Conservation (phyloP, 1,140 invertebrate genomes). For the Ostrea edulis region DNA sequence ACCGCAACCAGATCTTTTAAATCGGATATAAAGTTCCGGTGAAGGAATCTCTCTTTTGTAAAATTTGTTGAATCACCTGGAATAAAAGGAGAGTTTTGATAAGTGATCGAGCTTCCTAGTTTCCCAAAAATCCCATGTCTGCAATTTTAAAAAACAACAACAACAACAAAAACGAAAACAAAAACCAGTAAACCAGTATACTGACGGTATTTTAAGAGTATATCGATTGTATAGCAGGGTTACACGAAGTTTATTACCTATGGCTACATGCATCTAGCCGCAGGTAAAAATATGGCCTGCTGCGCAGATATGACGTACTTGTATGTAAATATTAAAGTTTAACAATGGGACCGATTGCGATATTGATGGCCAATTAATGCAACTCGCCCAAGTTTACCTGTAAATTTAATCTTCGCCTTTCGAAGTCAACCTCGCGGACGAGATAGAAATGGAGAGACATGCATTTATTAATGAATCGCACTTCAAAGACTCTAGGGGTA, state of each 20-base stretch:
- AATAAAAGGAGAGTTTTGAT: conserved; percentile 5
- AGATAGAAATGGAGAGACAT: neutral
- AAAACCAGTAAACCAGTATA: neutral
- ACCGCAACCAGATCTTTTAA: neutral
- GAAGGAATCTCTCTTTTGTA: neutral
- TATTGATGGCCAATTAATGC: too few species aligned
- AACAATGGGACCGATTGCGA: too few species aligned
- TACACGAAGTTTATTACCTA: neutral
- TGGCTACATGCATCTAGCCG: neutral
- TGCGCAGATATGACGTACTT: neutral
- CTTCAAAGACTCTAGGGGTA: too few species aligned
- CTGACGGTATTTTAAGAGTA: neutral
- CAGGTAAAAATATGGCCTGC: neutral
- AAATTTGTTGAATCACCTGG: conserved; percentile 13
- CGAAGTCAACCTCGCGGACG: neutral
- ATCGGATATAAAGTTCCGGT: conserved; percentile 24
- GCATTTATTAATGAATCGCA: neutral
- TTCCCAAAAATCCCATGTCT: neutral
- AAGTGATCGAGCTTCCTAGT: neutral
- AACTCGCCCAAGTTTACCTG: neutral
- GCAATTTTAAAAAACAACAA: neutral
- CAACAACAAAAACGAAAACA: neutral
- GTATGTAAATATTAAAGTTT: too few species aligned
- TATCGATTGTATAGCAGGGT: neutral
- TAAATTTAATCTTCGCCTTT: neutral